A percentile compares a stretch with the other conserved stretches of the same genome.
These are phyloP conservation scores for Choristoneura fumiferana DNA, from an alignment of 1,140 invertebrate species.

Conservation along the genomic window DNA sequence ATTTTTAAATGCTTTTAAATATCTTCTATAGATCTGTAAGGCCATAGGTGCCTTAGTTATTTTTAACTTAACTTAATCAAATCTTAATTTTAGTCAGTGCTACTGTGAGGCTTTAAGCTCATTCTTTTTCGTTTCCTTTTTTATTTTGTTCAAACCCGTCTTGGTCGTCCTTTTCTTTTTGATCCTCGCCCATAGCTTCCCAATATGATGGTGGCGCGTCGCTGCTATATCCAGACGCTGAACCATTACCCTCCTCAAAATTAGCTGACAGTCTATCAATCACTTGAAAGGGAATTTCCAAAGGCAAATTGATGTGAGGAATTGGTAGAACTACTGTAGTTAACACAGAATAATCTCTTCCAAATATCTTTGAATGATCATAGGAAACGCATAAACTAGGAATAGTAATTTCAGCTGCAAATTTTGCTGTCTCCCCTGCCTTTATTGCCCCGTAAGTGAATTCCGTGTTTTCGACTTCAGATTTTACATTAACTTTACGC, in stretches of 20 bases:
- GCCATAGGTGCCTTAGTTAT: too few relatives aligned
- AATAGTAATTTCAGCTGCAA: conserved; percentile 2
- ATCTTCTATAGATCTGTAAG: too few relatives aligned
- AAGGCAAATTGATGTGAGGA: conserved; percentile 16
- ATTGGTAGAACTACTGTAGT: conserved; percentile 11
- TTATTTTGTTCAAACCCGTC: too few relatives aligned
- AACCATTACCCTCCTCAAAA: too few relatives aligned
- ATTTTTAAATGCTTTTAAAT: too few relatives aligned
- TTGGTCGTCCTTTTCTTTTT: not conserved
- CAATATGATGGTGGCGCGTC: conserved; percentile 1
- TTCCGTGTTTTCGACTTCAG: conserved; percentile 18
- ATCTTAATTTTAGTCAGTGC: too few relatives aligned
- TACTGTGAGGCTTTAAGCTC: too few relatives aligned
- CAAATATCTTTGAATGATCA: conserved; percentile 10
- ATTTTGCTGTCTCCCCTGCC: conserved; percentile 10
- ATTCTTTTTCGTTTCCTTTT: too few relatives aligned
- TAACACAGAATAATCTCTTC: conserved; percentile 16
- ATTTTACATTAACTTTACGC: not conserved
- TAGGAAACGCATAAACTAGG: not conserved
- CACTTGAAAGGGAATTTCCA: conserved; percentile 22
- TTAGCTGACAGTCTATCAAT: not conserved
- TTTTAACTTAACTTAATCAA: too few relatives aligned
- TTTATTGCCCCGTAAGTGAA: conserved; percentile 18
- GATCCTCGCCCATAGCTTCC: conserved; percentile 2
- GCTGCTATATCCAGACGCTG: not conserved